Evolutionary conservation across 2,113 vertebrate species (phyloP).

Genomic region (Hydropotes inermis): DNA sequence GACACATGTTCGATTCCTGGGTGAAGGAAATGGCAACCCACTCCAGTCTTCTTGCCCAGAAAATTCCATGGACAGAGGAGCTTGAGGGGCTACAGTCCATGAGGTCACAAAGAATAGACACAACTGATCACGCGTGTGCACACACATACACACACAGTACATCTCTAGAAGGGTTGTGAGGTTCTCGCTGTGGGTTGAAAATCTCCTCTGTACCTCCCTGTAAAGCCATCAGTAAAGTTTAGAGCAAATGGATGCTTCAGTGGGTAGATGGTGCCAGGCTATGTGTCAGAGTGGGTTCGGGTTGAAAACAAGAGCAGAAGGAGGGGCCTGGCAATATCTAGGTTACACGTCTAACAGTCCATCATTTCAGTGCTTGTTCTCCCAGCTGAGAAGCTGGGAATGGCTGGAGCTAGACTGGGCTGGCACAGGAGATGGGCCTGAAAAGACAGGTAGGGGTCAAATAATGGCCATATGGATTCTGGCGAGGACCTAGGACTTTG

Average conservation of each 20-base stretch:
- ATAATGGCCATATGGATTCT: not conserved
- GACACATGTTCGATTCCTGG: not conserved
- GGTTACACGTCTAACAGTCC: not conserved
- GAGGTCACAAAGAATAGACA: not conserved
- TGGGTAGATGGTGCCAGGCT: not conserved
- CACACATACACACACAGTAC: fast-evolving
- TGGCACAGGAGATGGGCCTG: not conserved
- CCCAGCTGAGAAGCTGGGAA: not conserved
- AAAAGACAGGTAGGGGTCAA: not conserved
- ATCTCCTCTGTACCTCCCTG: not conserved
- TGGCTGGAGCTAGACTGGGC: not conserved
- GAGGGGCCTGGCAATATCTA: not conserved
- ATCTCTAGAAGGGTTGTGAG: not conserved
- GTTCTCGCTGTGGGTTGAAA: not conserved
- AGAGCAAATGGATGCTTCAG: not conserved
- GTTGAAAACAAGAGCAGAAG: not conserved
- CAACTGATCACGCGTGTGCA: fast-evolving
- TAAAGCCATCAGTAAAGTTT: not conserved
- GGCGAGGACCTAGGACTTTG: not conserved
- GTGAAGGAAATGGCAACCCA: not conserved
- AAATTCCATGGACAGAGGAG: not conserved
- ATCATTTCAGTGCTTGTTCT: not conserved
- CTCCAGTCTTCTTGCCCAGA: not conserved
- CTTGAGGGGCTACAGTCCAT: not conserved
- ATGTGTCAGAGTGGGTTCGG: not conserved